Percentiles rank a stretch among this genome's conserved stretches.
Conservation (phyloP, 2,888 invertebrate species). For the Sphaerophoria taeniata region DNA sequence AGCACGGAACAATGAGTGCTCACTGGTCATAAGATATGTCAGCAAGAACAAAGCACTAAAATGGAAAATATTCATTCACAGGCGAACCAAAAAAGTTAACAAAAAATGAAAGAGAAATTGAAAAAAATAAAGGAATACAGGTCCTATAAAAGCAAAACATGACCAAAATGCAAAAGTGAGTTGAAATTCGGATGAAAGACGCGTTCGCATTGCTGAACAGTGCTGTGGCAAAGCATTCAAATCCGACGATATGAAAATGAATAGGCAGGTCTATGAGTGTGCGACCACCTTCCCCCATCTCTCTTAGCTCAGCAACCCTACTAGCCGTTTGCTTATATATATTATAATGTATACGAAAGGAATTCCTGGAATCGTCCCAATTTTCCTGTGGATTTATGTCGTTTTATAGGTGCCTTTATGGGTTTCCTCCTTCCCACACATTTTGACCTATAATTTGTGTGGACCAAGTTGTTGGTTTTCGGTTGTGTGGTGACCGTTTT, state of each 20-base stretch:
- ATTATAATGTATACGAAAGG: constrained; percentile 12
- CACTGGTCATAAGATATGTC: constrained; percentile 52
- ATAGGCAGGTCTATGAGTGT: too few relatives aligned
- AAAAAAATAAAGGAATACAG: constrained; percentile 1
- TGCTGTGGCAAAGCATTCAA: constrained; percentile 35
- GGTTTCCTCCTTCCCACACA: neutral
- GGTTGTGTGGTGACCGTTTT: too few relatives aligned
- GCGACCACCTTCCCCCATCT: too few relatives aligned
- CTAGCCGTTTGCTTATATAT: neutral
- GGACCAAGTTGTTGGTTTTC: too few relatives aligned
- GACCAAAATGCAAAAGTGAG: constrained; percentile 57
- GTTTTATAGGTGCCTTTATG: neutral
- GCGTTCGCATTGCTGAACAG: constrained; percentile 34
- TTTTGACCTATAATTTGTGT: neutral
- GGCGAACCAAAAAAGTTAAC: neutral
- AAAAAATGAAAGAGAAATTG: neutral
- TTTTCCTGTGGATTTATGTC: constrained; percentile 30
- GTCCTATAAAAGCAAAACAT: constrained; percentile 39
- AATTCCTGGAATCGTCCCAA: constrained; percentile 20
- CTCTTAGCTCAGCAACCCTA: too few relatives aligned
- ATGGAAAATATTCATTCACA: constrained; percentile 35
- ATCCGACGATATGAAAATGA: constrained; percentile 3
- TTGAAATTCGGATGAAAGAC: constrained; percentile 58
- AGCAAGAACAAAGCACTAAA: too few relatives aligned
- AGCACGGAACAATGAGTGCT: constrained; percentile 53